Evolutionary conservation across 2,888 invertebrate species (phyloP), one percentile per base, ranked within the genome.

Genomic region (Ferrisia virgata): DNA sequence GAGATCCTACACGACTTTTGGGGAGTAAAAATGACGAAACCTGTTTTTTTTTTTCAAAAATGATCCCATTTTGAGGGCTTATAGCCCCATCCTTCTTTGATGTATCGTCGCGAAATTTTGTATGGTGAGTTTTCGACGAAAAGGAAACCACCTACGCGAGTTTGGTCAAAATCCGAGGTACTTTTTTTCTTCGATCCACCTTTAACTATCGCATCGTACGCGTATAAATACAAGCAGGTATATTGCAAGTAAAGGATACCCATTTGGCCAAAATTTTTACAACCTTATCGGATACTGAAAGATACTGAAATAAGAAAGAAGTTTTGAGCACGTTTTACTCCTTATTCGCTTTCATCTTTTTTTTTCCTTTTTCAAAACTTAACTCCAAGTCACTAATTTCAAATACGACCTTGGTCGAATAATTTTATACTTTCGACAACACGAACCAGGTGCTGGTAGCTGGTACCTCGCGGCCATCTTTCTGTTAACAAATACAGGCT

Each of bases 371-470:
- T 53, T 22, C 8, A 4, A 64, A 64, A 64, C 28, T 64, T 0
- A 0, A 64, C 1, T 9, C 58, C 28, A 64, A 64, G 28, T 64
- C 25, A 28, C 28, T 64, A 64, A 64, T 64, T 64, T 53, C 22
- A 28, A 64, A 64, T 64, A 15, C 64, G 64, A 64, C 64, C 64
- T 64, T 13, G 64, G 31, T 64, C 64, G 64, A 64, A 64, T 28
- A 64, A 64, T 64, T 64, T 64, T 64, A 53, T 53, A 64, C 64
- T 64, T 28, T 28, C 64, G 64, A 64, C 64, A 28, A 64, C 64
- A 28, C 28, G 28, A 64, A 28, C 64, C 64, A 64, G 64, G 64
- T 64, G 64, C 43, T 43, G n/a, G n/a, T n/a, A n/a, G 36, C 53
- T 53, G 64, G 64, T 64, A 64, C 64, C 64, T 64, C 4, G 64